A percentile compares a stretch with the other conserved stretches of the same genome.
These are phyloP conservation scores for Electrophaes corylata DNA, from an alignment of 2,888 invertebrate genomes.

Conservation along the genomic window DNA sequence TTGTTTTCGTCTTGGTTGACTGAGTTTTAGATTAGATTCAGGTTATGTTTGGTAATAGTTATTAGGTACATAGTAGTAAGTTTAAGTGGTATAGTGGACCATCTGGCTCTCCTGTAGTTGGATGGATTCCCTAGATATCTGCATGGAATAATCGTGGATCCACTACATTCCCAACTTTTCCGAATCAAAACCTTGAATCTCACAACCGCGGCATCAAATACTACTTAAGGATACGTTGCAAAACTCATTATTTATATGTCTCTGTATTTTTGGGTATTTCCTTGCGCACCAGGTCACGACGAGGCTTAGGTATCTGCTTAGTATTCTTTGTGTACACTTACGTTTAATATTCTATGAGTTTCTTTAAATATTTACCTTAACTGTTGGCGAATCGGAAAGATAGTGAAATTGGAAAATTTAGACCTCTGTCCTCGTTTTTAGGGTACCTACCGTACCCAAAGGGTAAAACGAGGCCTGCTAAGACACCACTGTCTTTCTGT, in stretches of 20 bases:
- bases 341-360: slow-evolving; percentile 5
- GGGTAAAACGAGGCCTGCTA: too few relatives aligned
- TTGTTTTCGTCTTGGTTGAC: slow-evolving; percentile 6
- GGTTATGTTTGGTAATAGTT: neutral
- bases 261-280: too few relatives aligned
- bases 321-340: slow-evolving; percentile 14
- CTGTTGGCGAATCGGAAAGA: slow-evolving; percentile 3
- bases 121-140: too few relatives aligned
- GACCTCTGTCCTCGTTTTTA: neutral
- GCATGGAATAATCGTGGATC: too few relatives aligned
- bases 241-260: too few relatives aligned
- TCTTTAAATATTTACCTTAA: slow-evolving; percentile 14
- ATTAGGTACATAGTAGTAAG: neutral
- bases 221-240: too few relatives aligned
- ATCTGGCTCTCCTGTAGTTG: neutral
- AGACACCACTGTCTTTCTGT: too few relatives aligned
- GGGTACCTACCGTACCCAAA: too few relatives aligned
- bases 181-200: too few relatives aligned
- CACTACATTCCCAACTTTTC: too few relatives aligned
- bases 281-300: neutral
- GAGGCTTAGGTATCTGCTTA: slow-evolving; percentile 6
- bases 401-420: neutral
- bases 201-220: too few relatives aligned
- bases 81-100: too few relatives aligned
- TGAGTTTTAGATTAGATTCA: slow-evolving; percentile 6